Percentiles rank a stretch among this genome's conserved stretches.
These are phyloP conservation scores for Hippocampus kuda DNA, from an alignment of 2,797 vertebrate species.

Conservation along the genomic window DNA sequence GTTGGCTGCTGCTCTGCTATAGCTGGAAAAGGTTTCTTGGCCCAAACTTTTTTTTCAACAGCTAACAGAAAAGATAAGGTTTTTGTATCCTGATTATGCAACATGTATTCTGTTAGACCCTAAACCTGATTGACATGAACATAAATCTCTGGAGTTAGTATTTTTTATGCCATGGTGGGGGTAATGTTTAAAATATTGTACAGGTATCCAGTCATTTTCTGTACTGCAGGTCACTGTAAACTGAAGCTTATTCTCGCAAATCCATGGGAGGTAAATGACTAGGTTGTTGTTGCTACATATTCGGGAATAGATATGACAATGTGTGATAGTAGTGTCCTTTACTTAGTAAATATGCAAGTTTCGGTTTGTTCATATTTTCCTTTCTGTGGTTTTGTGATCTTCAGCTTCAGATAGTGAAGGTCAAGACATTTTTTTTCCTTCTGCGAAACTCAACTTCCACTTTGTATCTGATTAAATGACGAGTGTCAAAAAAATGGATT, in stretches of 20 bases:
- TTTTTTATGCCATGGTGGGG: neutral
- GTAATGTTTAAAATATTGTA: neutral
- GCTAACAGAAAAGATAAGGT: no score
- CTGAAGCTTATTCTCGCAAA: neutral
- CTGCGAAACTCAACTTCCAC: neutral
- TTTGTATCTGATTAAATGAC: neutral
- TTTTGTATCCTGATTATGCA: no score
- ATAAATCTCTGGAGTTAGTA: neutral
- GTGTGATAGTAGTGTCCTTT: neutral
- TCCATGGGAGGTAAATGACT: no score
- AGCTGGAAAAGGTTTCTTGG: no score
- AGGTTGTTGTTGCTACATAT: neutral
- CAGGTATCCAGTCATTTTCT: neutral
- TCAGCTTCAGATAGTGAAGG: neutral
- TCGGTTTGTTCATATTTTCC: neutral
- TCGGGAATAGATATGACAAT: neutral
- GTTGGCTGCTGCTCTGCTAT: no score
- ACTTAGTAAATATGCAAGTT: neutral
- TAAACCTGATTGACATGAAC: neutral
- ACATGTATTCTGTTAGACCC: no score
- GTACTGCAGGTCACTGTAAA: neutral
- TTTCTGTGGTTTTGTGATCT: constrained; percentile 1
- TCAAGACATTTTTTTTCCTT: neutral
- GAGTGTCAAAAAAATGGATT: neutral
- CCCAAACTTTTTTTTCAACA: no score